Conservation (phyloP, 2,888 invertebrate species). For the Cybosia mesomella region DNA sequence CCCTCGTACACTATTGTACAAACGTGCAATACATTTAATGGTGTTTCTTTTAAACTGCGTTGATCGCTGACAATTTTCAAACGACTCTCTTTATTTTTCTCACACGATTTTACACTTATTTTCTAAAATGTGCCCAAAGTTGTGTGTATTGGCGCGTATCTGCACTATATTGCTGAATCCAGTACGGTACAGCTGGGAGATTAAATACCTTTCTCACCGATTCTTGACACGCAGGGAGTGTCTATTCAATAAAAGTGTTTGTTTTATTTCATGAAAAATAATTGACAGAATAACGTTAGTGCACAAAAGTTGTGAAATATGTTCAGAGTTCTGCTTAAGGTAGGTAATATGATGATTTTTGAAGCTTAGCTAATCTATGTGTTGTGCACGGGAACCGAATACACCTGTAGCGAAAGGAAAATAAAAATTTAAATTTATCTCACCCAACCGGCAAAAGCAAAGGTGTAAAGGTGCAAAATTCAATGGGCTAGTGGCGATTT, state of each 20-base stretch:
- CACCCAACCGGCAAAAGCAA: too few relatives aligned
- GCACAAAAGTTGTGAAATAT: too few relatives aligned
- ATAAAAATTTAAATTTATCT: too few relatives aligned
- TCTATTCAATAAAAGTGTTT: not conserved
- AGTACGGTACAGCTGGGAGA: not conserved
- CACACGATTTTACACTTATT: slow-evolving; percentile 1
- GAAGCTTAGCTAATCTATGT: too few relatives aligned
- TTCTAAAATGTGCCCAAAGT: not conserved
- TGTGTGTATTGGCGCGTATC: not conserved
- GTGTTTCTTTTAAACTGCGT: not conserved
- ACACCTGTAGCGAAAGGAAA: too few relatives aligned
- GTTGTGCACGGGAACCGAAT: too few relatives aligned
- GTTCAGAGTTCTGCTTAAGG: too few relatives aligned
- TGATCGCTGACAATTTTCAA: not conserved
- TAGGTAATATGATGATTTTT: too few relatives aligned
- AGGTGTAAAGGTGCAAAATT: too few relatives aligned
- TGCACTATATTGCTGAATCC: not conserved
- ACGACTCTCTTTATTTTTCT: not conserved
- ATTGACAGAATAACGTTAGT: too few relatives aligned
- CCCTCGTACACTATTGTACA: slow-evolving; percentile 13
- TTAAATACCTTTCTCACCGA: not conserved
- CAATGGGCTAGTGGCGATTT: too few relatives aligned
- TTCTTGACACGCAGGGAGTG: not conserved
- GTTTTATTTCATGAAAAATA: not conserved
- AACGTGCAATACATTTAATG: slow-evolving; percentile 8